These are phyloP conservation scores for Yasuhikotakia modesta DNA, from an alignment of 2,797 vertebrate species.

Conservation along the genomic window DNA sequence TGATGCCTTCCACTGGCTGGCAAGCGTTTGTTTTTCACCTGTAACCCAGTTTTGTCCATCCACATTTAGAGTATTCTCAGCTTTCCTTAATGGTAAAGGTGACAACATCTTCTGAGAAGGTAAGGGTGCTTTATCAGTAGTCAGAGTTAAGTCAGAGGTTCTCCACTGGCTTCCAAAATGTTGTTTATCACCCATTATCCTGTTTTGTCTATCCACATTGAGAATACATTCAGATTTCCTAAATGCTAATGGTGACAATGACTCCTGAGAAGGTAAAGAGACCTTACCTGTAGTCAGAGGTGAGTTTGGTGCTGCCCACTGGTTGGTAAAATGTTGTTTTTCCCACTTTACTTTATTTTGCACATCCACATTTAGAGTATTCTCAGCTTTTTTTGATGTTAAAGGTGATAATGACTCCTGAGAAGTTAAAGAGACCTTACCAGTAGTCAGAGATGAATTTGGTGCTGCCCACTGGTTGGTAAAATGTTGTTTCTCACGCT, in stretches of 20 bases:
- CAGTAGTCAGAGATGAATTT: background rate
- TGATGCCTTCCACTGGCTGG: background rate
- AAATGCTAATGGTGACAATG: background rate
- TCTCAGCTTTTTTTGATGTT: background rate
- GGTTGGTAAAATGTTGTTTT: background rate
- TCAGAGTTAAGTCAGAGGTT: background rate
- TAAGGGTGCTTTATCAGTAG: background rate
- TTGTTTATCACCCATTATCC: background rate
- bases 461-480: background rate
- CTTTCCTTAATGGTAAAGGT: background rate
- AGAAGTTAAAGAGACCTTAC: no score
- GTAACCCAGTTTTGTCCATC: conserved; percentile 31
- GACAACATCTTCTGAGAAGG: background rate
- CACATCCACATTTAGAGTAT: background rate
- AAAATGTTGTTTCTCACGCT: conserved; percentile 44
- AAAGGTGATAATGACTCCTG: background rate
- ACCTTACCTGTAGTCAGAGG: no score
- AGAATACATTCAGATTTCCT: background rate
- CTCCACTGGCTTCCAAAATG: background rate
- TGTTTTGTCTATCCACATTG: background rate
- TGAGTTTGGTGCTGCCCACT: background rate
- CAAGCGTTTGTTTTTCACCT: conserved; percentile 33
- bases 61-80: conserved; percentile 6
- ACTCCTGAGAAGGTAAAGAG: no score
- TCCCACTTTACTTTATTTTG: conserved; percentile 49